A percentile compares a stretch with the other conserved stretches of the same genome.
These are phyloP conservation scores for Dendronephthya gigantea DNA, from an alignment of 64 coral and sea anemone species.

Conservation along the genomic window DNA sequence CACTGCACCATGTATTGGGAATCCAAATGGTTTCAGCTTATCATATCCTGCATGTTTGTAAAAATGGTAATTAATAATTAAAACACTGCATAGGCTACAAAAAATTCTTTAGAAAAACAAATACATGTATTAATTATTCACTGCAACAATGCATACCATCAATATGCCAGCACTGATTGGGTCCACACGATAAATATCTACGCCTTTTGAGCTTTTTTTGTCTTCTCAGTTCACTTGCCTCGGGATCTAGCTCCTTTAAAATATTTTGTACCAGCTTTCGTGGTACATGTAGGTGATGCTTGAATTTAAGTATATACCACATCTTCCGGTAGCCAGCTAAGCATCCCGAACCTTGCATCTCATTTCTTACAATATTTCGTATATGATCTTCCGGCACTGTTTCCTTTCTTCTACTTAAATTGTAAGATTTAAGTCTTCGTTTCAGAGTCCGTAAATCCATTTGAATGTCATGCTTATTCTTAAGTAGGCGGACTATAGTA, in stretches of 20 bases:
- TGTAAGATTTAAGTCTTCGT: conserved; percentile 24
- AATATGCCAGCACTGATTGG: conserved; percentile 28
- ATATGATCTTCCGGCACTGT: conserved; percentile 26
- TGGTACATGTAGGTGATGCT: conserved; percentile 35
- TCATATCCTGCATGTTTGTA: neutral
- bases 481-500: conserved; percentile 29
- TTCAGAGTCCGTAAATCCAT: conserved; percentile 45
- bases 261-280: conserved; percentile 17
- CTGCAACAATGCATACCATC: conserved; percentile 16
- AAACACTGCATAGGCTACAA: neutral
- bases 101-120: neutral
- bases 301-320: conserved; percentile 31
- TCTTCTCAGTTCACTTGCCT: neutral
- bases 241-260: neutral
- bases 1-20: conserved; percentile 33
- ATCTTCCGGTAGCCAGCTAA: conserved; percentile 31
- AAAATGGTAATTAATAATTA: neutral
- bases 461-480: conserved; percentile 22
- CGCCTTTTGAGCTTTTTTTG: neutral
- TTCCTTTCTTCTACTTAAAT: conserved; percentile 15
- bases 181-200: neutral
- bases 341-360: conserved; percentile 16
- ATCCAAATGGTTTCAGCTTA: conserved; percentile 28
- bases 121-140: too few species aligned
- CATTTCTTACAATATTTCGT: conserved; percentile 23